Percentiles rank a stretch among this genome's conserved stretches.
Evolutionary conservation across 2,797 vertebrate species (phyloP).

Genomic region (Phrynocephalus guinanensis): DNA sequence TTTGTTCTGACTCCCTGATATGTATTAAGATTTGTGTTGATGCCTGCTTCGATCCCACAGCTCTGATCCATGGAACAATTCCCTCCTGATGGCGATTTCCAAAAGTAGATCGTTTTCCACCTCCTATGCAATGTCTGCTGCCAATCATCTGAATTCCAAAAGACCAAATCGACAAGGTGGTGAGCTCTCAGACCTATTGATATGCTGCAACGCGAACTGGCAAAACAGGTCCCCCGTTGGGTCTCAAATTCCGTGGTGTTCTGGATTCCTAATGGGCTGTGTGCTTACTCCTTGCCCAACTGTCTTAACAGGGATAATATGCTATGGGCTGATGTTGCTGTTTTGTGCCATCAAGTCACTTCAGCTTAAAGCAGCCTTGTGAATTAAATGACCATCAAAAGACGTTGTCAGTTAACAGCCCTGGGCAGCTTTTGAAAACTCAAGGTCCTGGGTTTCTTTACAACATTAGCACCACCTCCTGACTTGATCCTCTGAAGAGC

Average conservation of each 20-base stretch:
- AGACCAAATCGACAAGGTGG: slow-evolving; percentile 79
- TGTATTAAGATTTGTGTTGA: neutral
- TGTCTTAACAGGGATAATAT: neutral
- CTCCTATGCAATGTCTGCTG: slow-evolving; percentile 81
- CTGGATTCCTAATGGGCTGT: neutral
- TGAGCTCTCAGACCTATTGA: neutral
- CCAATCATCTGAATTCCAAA: slow-evolving; percentile 87
- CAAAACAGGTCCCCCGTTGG: neutral
- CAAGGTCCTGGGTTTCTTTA: too few species aligned
- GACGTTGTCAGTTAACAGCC: too few species aligned
- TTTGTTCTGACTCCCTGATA: neutral
- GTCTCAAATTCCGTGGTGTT: neutral
- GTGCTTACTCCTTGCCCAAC: neutral
- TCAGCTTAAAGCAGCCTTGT: too few species aligned
- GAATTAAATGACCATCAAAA: too few species aligned
- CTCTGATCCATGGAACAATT: slow-evolving; percentile 81
- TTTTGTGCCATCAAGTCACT: too few species aligned
- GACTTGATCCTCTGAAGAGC: neutral
- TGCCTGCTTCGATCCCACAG: slow-evolving; percentile 68
- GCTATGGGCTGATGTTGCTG: too few species aligned
- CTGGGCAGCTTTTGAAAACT: too few species aligned
- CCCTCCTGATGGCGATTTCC: slow-evolving; percentile 85
- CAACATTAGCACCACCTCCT: neutral
- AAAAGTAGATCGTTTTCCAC: slow-evolving; percentile 92
- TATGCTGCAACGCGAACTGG: neutral